Percentiles rank a stretch among this genome's conserved stretches.
Conservation (phyloP, 2,888 invertebrate genomes). For the Trypoxylon attenuatum region DNA sequence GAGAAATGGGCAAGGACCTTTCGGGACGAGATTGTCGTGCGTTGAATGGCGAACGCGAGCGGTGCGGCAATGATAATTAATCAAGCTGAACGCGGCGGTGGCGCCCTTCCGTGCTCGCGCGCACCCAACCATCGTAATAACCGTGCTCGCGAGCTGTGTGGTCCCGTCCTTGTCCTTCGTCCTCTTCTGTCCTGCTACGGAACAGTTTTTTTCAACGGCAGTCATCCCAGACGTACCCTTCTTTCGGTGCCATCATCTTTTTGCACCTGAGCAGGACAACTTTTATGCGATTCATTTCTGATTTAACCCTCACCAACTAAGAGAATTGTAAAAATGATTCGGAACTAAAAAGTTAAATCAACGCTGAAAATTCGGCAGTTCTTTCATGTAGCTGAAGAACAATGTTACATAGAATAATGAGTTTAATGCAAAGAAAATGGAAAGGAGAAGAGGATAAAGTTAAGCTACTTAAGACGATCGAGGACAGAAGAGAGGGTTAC, state of each 20-base stretch:
- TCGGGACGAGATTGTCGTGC: conserved; percentile 52
- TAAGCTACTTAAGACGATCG: conserved; percentile 8
- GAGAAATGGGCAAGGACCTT: conserved; percentile 47
- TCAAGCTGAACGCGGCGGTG: conserved; percentile 60
- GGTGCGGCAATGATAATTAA: conserved; percentile 64
- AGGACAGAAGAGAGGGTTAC: conserved; percentile 26
- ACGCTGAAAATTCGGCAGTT: no score
- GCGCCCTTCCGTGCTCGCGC: conserved; percentile 43
- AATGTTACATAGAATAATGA: background rate
- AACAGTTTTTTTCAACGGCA: conserved; percentile 45
- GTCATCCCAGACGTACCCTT: no score
- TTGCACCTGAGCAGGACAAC: no score
- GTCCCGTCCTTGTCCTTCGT: conserved; percentile 56
- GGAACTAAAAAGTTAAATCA: no score
- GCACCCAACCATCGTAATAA: conserved; percentile 56
- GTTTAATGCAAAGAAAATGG: background rate
- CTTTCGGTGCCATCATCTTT: no score
- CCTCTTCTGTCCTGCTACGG: conserved; percentile 32
- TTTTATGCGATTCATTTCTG: no score
- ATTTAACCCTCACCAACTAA: no score
- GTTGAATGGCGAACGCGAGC: conserved; percentile 43
- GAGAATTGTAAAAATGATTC: no score
- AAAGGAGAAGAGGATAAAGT: background rate
- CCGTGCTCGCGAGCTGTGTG: conserved; percentile 59
- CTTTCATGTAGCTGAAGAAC: no score